phyloP scores from a whole-genome alignment of 1,140 invertebrate genomes.

The Micrasema longulum region DNA sequence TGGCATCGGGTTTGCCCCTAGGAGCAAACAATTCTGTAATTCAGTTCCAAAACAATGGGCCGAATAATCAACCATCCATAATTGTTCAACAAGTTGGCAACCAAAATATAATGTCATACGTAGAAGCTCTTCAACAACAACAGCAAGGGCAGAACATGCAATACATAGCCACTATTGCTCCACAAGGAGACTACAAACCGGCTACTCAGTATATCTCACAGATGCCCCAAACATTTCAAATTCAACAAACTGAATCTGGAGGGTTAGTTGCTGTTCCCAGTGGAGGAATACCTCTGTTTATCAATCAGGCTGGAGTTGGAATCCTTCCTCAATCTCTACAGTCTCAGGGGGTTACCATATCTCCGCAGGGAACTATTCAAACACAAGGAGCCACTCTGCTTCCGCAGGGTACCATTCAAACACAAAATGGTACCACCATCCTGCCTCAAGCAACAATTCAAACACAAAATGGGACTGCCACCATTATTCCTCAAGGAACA shows the following conservation, averaged over 20 bases:
- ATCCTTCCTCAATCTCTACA: constrained; percentile 66
- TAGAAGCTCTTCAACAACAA: constrained; percentile 75
- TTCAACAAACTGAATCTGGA: constrained; percentile 72
- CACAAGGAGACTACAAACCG: constrained; percentile 70
- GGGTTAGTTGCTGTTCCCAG: constrained; percentile 71
- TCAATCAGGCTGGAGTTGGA: constrained; percentile 67
- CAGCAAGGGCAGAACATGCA: constrained; percentile 77
- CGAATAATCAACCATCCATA: constrained; percentile 70
- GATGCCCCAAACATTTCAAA: constrained; percentile 72
- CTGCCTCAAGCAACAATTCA: constrained; percentile 65
- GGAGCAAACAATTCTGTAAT: constrained; percentile 64
- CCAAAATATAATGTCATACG: constrained; percentile 76
- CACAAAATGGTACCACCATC: constrained; percentile 65
- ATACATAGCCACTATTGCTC: constrained; percentile 76
- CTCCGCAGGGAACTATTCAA: constrained; percentile 64
- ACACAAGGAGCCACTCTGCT: constrained; percentile 67
- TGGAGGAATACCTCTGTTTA: constrained; percentile 71
- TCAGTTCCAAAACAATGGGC: constrained; percentile 65
- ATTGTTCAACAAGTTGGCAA: constrained; percentile 76
- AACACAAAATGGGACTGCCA: constrained; percentile 63
- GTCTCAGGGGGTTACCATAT: constrained; percentile 68
- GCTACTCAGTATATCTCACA: constrained; percentile 71
- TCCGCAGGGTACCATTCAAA: constrained; percentile 60
- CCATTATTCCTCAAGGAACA: constrained; percentile 65
- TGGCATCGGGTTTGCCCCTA: constrained; percentile 60